Evolutionary conservation across 2,888 invertebrate species (phyloP), one percentile per base, ranked within the genome.

Genomic region (Autographa gamma): DNA sequence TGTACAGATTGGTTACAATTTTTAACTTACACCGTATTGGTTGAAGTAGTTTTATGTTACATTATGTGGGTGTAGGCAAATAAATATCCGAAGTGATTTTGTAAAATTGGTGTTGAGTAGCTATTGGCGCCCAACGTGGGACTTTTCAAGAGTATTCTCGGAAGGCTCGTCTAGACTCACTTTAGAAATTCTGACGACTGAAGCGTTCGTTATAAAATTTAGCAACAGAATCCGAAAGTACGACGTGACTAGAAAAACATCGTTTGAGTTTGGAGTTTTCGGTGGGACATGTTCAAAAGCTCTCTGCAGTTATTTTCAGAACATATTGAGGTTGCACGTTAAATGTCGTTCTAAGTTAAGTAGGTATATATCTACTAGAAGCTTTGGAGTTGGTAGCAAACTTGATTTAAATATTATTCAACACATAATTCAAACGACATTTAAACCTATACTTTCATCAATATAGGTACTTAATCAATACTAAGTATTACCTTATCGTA

Each of bases 1-100:
- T 59, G 43, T 41, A 32, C 54, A 52, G 68, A 70, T 73, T 70
- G 61, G 68, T 70, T 73, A 75, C 60, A 66, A 67, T 31, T 63
- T 69, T 59, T 63, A 25, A 60, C 59, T 60, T 63, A 62, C 41
- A 25, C 34, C 31, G 18, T 19, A 54, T 8, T 16, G 8, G 4
- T 32, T 31, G 25, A 59, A n/a, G 11, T 16, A 1, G 38, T 58
- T 56, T 48, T 9, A 16, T 58, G n/a, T 7, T 43, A 16, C 25
- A 43, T 56, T n/a, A 38, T 66, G 18, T 25, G 25, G 25, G 25
- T 38, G 3, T 18, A 16, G 31, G 11, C 16, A 13, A 7, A 16
- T 18, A 13, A 7, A 16, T 18, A 6, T 31, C 4, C 0, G 43
- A 9, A 34, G 32, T 43, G n/a, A 2, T 58, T 56, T 56, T 56